Evolutionary conservation across 1,140 invertebrate species (phyloP), one percentile per base, ranked within the genome.

Genomic region (Diprion similis): DNA sequence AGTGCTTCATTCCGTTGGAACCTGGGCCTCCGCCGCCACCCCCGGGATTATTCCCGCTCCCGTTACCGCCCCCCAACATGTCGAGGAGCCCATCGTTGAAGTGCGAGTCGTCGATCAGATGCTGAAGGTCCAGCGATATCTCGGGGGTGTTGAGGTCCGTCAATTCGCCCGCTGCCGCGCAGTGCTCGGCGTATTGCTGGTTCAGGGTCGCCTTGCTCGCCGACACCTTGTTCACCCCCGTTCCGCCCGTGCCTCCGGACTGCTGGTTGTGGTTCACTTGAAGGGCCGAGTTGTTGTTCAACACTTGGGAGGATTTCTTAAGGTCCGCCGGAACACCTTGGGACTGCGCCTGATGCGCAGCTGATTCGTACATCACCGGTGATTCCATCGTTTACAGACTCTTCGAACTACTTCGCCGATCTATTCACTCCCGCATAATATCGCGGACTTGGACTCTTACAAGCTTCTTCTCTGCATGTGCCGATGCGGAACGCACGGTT

Each of bases 131-230:
- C 74, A 97, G 86, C 47, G 94, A 95, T 81, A 97, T 96, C 85
- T 97, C 96, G 66, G 95, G 94, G 17, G 93, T 94, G 83, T 95
- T 96, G 74, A 97, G 89, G 81, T 97, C 95, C 77, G 94, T 94
- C 68, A 97, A 89, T 79, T 97, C 95, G 47, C 92, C 89, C 48
- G 85, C 85, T 0, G 83, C 82, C 1, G 87, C 87, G 70, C 85
- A 87, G 68, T 90, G 92, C 24, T 94, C 92, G 15, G 91, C 89
- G 84, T 93, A 94, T 73, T 90, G 92, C 77, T 90, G 91, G 77
- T 91, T 85, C 76, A 92, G 86, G 71, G 75, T 85, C 19, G 87
- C 87, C 73, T 88, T 88, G 75, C 86, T 87, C 10, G 83, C 87
- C 8, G 87, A 85, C 13, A 87, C 87, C 78, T 88, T 87, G 78